A percentile compares a stretch with the other conserved stretches of the same genome.
phyloP scores from a whole-genome alignment of 2,113 vertebrate species.

The Alligator sinensis region DNA sequence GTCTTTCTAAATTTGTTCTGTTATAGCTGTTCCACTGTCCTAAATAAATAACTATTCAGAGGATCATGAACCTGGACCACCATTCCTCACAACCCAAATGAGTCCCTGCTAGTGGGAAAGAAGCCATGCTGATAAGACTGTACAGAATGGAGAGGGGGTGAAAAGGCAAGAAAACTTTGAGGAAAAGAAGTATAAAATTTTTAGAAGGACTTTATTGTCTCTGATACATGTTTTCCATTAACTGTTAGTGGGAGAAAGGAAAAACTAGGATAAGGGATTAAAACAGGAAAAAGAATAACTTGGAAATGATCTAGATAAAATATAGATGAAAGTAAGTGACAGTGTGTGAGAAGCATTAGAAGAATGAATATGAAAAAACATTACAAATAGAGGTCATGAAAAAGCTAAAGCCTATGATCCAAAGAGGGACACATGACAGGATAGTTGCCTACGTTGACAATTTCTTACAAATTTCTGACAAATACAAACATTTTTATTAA shows the following conservation, averaged over 20 bases:
- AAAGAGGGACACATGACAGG: too few species aligned
- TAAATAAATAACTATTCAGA: too few species aligned
- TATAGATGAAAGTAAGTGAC: too few species aligned
- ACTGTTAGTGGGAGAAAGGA: not conserved
- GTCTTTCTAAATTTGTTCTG: too few species aligned
- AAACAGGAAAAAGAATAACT: not conserved
- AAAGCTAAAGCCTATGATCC: too few species aligned
- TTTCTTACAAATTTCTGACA: too few species aligned
- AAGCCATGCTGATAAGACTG: not conserved
- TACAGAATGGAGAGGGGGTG: not conserved
- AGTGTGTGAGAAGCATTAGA: not conserved
- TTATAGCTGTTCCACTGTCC: too few species aligned
- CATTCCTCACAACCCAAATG: too few species aligned
- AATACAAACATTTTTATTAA: too few species aligned
- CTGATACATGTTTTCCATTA: not conserved
- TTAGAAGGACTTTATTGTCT: not conserved
- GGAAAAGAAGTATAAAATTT: not conserved
- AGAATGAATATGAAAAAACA: not conserved
- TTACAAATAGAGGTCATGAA: too few species aligned
- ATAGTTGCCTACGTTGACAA: too few species aligned
- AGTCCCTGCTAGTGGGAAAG: not conserved
- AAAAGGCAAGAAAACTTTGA: not conserved
- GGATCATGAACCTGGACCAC: too few species aligned
- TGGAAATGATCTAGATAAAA: not conserved
- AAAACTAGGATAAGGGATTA: not conserved